These are phyloP conservation scores for Cercopithecus mona DNA, from an alignment of 2,113 vertebrate species.

Conservation along the genomic window DNA sequence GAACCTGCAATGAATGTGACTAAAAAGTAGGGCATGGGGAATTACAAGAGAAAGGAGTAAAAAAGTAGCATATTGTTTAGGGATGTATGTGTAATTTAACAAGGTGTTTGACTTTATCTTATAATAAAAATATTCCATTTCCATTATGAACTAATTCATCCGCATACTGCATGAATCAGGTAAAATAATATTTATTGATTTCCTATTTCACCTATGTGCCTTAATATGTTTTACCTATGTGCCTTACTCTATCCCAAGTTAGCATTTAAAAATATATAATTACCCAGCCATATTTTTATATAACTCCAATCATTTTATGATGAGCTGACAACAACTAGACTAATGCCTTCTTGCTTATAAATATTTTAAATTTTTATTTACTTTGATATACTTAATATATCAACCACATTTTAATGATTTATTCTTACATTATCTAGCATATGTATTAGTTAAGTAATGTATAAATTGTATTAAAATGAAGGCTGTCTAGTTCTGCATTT, in stretches of 20 bases:
- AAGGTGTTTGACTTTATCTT: neutral
- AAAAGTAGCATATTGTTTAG: neutral
- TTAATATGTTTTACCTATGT: neutral
- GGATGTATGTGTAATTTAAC: neutral
- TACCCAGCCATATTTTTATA: neutral
- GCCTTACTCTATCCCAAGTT: neutral
- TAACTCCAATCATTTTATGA: neutral
- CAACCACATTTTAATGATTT: neutral
- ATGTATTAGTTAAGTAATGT: neutral
- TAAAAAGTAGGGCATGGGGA: neutral
- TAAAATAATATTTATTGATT: neutral
- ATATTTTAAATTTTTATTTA: neutral
- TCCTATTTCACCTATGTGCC: neutral
- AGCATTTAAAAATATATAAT: neutral
- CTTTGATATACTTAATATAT: neutral
- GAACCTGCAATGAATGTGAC: neutral
- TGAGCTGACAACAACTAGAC: neutral
- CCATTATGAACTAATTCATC: neutral
- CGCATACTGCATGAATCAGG: neutral
- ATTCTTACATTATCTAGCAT: neutral
- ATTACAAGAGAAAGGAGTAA: neutral
- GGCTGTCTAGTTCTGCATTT: neutral
- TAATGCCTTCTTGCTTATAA: neutral
- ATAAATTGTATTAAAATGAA: neutral
- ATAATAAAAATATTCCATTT: neutral